phyloP scores from a whole-genome alignment of 2,113 vertebrate genomes.

The Lonchura striata region DNA sequence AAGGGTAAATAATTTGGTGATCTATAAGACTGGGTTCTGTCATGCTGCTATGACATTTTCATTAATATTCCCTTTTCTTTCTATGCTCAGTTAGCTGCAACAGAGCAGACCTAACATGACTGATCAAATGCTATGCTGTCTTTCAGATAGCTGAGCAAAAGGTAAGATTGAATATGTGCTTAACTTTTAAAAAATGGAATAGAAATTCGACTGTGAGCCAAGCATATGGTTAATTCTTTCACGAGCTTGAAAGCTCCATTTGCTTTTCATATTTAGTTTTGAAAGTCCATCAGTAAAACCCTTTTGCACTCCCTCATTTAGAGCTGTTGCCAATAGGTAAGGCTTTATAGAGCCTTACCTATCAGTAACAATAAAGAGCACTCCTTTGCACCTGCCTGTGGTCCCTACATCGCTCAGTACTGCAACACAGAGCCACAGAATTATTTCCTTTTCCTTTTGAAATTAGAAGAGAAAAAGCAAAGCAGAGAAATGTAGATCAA shows the following conservation, averaged over 20 bases:
- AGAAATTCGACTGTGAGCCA: not conserved
- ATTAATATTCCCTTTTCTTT: not conserved
- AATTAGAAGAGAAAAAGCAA: not conserved
- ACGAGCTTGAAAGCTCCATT: not conserved
- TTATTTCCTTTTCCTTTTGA: not conserved
- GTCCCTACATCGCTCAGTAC: not conserved
- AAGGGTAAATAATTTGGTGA: not conserved
- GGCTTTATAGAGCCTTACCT: not conserved
- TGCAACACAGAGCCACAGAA: not conserved
- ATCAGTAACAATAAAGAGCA: not conserved
- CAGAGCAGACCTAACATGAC: not conserved
- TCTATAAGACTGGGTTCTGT: not conserved
- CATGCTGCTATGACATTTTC: not conserved
- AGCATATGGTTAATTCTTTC: not conserved
- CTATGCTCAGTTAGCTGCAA: not conserved
- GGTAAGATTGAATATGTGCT: not conserved
- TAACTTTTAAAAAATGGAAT: not conserved
- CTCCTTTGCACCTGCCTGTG: not conserved
- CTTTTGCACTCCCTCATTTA: not conserved
- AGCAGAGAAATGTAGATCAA: not conserved
- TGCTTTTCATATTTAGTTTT: not conserved
- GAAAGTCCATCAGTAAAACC: not conserved
- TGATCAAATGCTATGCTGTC: not conserved
- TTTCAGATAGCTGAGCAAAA: not conserved
- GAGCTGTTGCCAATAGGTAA: not conserved